A percentile compares a stretch with the other conserved stretches of the same genome.
Evolutionary conservation across 2,113 vertebrate species (phyloP).

Genomic region (Ameiurus melas): DNA sequence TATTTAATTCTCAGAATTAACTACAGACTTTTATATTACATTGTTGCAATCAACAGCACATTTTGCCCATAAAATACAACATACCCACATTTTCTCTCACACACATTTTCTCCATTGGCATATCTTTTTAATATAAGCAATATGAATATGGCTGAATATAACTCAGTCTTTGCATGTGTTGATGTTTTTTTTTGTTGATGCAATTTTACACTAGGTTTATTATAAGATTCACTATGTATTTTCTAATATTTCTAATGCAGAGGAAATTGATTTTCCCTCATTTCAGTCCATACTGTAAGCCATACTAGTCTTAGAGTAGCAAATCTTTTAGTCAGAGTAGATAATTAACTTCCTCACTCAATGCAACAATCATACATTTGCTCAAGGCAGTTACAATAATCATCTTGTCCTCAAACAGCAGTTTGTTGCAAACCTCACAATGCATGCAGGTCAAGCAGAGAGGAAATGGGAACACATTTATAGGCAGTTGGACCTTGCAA

Average conservation of each 20-base stretch:
- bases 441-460: constrained; percentile 4
- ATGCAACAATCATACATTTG: constrained; percentile 25
- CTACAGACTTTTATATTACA: too few species aligned
- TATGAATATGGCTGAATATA: background rate
- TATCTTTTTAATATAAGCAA: background rate
- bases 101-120: background rate
- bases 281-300: constrained; percentile 9
- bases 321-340: constrained; percentile 31
- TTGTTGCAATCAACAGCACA: background rate
- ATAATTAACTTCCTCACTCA: constrained; percentile 43
- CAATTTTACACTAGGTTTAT: background rate
- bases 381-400: constrained; percentile 27
- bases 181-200: background rate
- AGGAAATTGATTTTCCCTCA: background rate
- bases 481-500: background rate
- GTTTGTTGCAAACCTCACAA: constrained; percentile 12
- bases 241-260: background rate
- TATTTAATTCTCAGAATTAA: background rate
- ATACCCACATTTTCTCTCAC: too few species aligned
- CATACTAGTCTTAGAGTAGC: constrained; percentile 29
- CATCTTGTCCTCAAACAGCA: constrained; percentile 6
- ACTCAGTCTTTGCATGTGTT: background rate
- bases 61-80: background rate
- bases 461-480: constrained; percentile 1
- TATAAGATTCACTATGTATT: background rate